A percentile compares a stretch with the other conserved stretches of the same genome.
phyloP scores from a whole-genome alignment of 2,113 vertebrate species.

The Trogon surrucura region DNA sequence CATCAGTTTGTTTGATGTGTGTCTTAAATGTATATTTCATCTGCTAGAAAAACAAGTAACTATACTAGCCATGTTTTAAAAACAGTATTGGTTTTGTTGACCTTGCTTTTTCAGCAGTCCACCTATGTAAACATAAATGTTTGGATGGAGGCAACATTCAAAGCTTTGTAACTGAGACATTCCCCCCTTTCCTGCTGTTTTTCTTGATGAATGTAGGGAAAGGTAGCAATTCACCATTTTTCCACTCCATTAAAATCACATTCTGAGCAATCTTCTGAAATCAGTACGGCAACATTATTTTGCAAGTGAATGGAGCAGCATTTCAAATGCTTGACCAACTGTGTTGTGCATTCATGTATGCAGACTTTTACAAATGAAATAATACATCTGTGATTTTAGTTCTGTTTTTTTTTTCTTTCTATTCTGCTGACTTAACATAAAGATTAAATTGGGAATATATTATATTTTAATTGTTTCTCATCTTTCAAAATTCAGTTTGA shows the following conservation, averaged over 20 bases:
- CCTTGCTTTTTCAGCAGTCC: not conserved
- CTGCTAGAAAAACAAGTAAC: not conserved
- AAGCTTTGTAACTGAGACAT: not conserved
- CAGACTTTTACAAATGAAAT: not conserved
- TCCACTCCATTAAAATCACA: constrained; percentile 40
- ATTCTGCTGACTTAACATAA: not conserved
- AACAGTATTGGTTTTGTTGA: not conserved
- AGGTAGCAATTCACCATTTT: constrained; percentile 40
- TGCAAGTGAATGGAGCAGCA: not conserved
- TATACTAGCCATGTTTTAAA: not conserved
- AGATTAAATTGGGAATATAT: not conserved
- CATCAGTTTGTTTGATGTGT: not conserved
- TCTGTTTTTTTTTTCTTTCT: not conserved
- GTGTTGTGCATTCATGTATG: not conserved
- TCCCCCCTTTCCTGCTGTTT: not conserved
- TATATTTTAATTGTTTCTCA: not conserved
- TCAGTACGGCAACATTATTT: not conserved
- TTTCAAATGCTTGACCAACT: constrained; percentile 29
- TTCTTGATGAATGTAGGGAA: not conserved
- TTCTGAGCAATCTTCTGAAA: constrained; percentile 36
- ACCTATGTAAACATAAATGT: not conserved
- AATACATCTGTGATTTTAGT: not conserved
- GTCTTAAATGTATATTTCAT: not conserved
- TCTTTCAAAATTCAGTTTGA: constrained; percentile 2
- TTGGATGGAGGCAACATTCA: constrained; percentile 13